Evolutionary conservation across 2,888 invertebrate genomes (phyloP), one percentile per base, ranked within the genome.

Genomic region (Eupithecia tripunctaria): DNA sequence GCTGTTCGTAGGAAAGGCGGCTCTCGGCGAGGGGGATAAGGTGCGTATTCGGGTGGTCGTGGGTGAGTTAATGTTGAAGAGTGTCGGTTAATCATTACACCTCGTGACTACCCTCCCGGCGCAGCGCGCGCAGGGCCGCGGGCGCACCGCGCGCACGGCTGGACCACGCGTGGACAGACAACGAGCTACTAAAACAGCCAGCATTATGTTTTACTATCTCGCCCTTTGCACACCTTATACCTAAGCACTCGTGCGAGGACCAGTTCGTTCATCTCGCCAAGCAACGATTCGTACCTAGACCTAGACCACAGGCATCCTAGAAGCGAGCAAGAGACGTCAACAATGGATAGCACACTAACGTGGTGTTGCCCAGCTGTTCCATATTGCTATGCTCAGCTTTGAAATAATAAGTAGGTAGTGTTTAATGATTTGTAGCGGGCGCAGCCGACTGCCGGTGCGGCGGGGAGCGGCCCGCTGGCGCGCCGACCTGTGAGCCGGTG

Each of bases 31-130:
- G 4, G 29, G 25, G 1, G 10, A 15, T 67, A 77, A 70, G 70
- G 78, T 78, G 68, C 68, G 71, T 64, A 74, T 69, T 77, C 29
- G 74, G n/a, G 43, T 62, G 71, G 64, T 32, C 56, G 59, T 38
- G 21, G 68, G 59, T 72, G 75, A 74, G 77, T 74, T 77, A 76
- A 82, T 81, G 67, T 79, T 81, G 82, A 84, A 81, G 73, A 70
- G 77, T 76, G 78, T 76, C 79, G 73, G 79, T 80, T 78, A 76
- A 80, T 80, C 79, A 80, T 80, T 78, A 77, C 77, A 72, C 78
- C 76, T 78, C 80, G 80, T 80, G 79, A 79, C 80, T 80, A 79
- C 80, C 80, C 78, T 77, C 76, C 72, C 75, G 75, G 63, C 32
- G 32, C 32, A 32, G 32, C 32, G 32, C 32, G 2, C 32, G 32